Evolutionary conservation across 30 jellyfish, hydroid and myxozoan species (phyloP).

Genomic region (Catostylus mosaicus): DNA sequence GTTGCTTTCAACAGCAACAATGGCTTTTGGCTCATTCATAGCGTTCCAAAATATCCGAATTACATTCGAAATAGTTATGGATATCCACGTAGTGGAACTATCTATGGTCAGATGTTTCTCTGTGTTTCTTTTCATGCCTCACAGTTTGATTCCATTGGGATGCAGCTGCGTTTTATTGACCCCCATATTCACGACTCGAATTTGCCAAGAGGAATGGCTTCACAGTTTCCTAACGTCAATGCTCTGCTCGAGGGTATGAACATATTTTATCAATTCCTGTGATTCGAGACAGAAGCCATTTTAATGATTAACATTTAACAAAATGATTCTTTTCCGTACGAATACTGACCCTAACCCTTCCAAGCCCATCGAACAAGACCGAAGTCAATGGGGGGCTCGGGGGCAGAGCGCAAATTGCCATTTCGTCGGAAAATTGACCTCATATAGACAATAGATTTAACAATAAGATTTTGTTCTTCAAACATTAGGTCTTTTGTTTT

Average conservation of each 20-base stretch:
- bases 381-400: no score
- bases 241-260: conserved; percentile 61
- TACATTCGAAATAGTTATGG: conserved; percentile 69
- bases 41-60: conserved; percentile 86
- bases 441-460: no score
- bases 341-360: no score
- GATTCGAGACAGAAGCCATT: no score
- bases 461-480: no score
- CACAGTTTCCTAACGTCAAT: conserved; percentile 67
- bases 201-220: conserved; percentile 72
- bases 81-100: conserved; percentile 83
- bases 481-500: no score
- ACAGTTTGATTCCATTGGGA: conserved; percentile 77
- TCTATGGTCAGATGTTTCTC: conserved; percentile 91
- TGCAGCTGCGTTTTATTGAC: conserved; percentile 81
- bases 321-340: no score
- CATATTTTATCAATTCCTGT: no score
- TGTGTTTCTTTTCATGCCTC: conserved; percentile 88
- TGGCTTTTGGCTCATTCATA: conserved; percentile 93
- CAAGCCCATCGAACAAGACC: no score
- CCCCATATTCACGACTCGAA: conserved; percentile 87
- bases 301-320: no score
- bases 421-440: no score
- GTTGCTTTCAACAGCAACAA: conserved; percentile 72
- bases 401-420: no score